Conservation (phyloP, 53 echinoderm and acorn worm species). For the Pentamera pediparva region DNA sequence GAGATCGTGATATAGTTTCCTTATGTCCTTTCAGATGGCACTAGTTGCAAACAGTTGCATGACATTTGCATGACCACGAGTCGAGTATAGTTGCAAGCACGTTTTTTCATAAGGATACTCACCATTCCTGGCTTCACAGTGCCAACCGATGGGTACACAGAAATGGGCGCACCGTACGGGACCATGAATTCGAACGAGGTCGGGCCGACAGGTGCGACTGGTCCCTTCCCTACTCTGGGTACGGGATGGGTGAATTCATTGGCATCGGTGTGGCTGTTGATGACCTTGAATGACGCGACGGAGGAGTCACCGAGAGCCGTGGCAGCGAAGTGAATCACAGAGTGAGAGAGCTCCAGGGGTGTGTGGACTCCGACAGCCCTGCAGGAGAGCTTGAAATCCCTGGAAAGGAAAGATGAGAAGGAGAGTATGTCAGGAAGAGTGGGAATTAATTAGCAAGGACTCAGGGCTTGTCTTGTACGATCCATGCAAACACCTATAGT, state of each 20-base stretch:
- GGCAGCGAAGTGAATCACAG: constrained; percentile 88
- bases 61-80: no score
- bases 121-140: constrained; percentile 83
- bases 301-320: constrained; percentile 81
- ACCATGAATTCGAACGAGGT: constrained; percentile 95
- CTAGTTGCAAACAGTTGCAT: no score
- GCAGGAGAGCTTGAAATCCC: constrained; percentile 91
- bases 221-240: constrained; percentile 84
- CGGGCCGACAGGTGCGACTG: constrained; percentile 81
- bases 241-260: constrained; percentile 99
- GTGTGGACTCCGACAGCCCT: constrained; percentile 90
- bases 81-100: no score
- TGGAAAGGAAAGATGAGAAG: constrained; percentile 6
- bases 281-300: constrained; percentile 57
- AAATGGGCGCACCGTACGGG: constrained; percentile 63
- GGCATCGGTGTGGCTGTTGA: constrained; percentile 84
- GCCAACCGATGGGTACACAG: constrained; percentile 79
- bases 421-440: no score
- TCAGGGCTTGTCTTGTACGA: no score
- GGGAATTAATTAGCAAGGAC: no score
- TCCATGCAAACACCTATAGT: no score
- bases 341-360: constrained; percentile 84
- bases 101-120: no score
- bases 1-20: no score
- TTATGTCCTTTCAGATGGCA: no score